These are phyloP conservation scores for Glandiceps talaboti DNA, from an alignment of 53 echinoderm and acorn worm genomes.

Conservation along the genomic window DNA sequence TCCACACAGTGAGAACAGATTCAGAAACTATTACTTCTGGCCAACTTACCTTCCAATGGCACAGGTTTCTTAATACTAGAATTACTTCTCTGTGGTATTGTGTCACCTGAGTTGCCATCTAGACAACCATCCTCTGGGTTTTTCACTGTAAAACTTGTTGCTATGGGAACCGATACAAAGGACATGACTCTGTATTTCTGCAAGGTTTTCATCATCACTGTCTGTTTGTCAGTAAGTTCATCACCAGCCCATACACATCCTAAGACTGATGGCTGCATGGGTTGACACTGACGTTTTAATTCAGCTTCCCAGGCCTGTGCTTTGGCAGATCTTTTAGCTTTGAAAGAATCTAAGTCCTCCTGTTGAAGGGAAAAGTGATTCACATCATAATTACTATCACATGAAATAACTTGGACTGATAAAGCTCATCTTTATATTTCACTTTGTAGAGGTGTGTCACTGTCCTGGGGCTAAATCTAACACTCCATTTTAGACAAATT, in stretches of 20 bases:
- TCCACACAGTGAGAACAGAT: too few relatives aligned
- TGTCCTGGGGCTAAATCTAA: too few relatives aligned
- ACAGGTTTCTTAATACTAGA: slow-evolving; percentile 43
- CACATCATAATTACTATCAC: too few relatives aligned
- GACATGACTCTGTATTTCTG: slow-evolving; percentile 42
- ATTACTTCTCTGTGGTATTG: not conserved
- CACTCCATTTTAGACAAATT: too few relatives aligned
- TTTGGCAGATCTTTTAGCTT: slow-evolving; percentile 54
- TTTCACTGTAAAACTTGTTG: slow-evolving; percentile 29
- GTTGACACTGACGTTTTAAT: slow-evolving; percentile 50
- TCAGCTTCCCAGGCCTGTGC: slow-evolving; percentile 89
- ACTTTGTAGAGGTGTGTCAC: too few relatives aligned
- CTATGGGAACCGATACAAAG: slow-evolving; percentile 55
- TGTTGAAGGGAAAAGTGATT: too few relatives aligned
- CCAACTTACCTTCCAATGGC: slow-evolving; percentile 79
- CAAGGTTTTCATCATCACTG: slow-evolving; percentile 27
- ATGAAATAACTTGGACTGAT: too few relatives aligned
- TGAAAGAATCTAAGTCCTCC: slow-evolving; percentile 35
- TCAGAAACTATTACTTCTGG: too few relatives aligned
- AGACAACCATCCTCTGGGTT: not conserved
- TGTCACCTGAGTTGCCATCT: not conserved
- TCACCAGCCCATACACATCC: slow-evolving; percentile 45
- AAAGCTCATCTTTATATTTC: too few relatives aligned
- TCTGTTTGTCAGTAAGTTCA: slow-evolving; percentile 10
- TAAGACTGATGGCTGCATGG: slow-evolving; percentile 49